Percentiles rank a stretch among this genome's conserved stretches.
Evolutionary conservation across 2,888 invertebrate species (phyloP).

Genomic region (Bembecia ichneumoniformis): DNA sequence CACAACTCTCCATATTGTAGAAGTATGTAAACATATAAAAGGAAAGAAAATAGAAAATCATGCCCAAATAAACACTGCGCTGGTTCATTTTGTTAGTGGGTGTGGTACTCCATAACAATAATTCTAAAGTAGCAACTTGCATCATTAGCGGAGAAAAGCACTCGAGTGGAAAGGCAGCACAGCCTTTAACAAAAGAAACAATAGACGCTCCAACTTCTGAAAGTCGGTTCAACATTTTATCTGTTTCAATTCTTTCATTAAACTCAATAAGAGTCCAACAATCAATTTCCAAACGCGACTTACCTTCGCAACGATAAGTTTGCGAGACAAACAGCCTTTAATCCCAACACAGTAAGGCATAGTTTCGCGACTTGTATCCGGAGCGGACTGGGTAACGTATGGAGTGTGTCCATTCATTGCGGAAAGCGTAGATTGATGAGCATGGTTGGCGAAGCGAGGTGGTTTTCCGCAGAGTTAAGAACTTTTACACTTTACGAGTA

Average conservation of each 20-base stretch:
- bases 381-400: conserved; percentile 21
- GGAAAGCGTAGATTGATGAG: conserved; percentile 66
- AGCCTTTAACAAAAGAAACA: background rate
- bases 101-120: background rate
- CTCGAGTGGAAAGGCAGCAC: background rate
- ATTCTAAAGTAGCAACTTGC: background rate
- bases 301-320: conserved; percentile 25
- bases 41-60: too few relatives aligned
- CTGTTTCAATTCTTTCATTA: conserved; percentile 67
- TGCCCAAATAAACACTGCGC: too few relatives aligned
- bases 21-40: too few relatives aligned
- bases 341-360: conserved; percentile 15
- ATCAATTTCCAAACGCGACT: conserved; percentile 56
- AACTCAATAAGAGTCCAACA: conserved; percentile 55
- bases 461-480: conserved; percentile 42
- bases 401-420: conserved; percentile 63
- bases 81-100: background rate
- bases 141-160: background rate
- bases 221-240: conserved; percentile 28
- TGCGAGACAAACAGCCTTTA: conserved; percentile 18
- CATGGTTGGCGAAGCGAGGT: conserved; percentile 50
- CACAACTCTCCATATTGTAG: too few relatives aligned
- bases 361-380: conserved; percentile 10
- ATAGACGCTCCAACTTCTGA: background rate
- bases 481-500: conserved; percentile 28